Evolutionary conservation across 2,888 invertebrate genomes (phyloP).

Genomic region (Scelioninae gen. 2): DNA sequence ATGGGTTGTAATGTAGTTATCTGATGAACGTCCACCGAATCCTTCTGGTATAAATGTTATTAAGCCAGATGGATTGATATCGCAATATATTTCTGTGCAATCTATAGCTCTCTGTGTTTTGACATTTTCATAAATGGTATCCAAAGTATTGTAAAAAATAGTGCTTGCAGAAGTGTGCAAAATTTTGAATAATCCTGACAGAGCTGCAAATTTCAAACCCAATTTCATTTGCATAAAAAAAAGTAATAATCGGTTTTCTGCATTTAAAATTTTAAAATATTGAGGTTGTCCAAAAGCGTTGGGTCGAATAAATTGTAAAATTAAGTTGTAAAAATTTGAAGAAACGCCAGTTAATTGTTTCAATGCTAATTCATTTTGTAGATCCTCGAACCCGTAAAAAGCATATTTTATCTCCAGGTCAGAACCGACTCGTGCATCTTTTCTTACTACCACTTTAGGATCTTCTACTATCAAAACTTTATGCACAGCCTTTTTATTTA

Average conservation of each 20-base stretch:
- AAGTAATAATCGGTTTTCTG: constrained; percentile 43
- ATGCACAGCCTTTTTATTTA: no score
- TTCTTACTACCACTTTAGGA: no score
- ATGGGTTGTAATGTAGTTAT: constrained; percentile 61
- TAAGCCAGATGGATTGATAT: constrained; percentile 58
- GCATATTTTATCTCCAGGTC: not conserved
- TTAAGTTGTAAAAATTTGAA: constrained; percentile 24
- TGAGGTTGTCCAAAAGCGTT: constrained; percentile 22
- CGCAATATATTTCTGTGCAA: constrained; percentile 46
- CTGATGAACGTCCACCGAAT: no score
- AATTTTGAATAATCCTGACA: constrained; percentile 50
- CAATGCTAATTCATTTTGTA: not conserved
- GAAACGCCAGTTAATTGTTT: constrained; percentile 28
- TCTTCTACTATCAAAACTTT: no score
- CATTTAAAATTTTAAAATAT: constrained; percentile 20
- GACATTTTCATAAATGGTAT: no score
- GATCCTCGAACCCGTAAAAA: constrained; percentile 11
- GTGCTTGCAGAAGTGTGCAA: constrained; percentile 40
- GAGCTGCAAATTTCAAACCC: constrained; percentile 42
- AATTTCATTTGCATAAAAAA: constrained; percentile 55
- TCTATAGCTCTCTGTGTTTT: constrained; percentile 30
- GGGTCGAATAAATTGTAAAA: constrained; percentile 31
- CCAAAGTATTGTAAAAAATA: constrained; percentile 2
- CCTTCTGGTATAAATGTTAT: no score
- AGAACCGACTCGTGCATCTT: constrained; percentile 1